These are phyloP conservation scores for Podarcis raffonei DNA, from an alignment of 2,113 vertebrate species.

Conservation along the genomic window DNA sequence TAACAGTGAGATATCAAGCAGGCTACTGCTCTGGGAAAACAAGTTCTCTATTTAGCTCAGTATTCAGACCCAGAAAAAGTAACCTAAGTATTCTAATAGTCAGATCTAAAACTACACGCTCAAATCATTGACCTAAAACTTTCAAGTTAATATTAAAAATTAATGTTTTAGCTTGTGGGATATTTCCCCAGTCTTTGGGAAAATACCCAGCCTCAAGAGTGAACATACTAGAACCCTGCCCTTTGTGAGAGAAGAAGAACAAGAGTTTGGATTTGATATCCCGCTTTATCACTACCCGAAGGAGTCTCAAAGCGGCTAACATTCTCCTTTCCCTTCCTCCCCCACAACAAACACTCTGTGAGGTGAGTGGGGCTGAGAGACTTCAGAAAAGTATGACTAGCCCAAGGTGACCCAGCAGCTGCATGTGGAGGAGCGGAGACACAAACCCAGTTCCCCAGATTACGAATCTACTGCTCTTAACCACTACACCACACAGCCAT, in stretches of 20 bases:
- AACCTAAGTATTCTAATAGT: neutral
- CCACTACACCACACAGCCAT: no score
- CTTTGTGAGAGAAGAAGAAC: neutral
- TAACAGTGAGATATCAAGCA: slow-evolving; percentile 27
- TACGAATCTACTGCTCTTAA: no score
- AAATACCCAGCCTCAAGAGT: neutral
- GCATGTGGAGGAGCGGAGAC: no score
- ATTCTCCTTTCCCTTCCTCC: no score
- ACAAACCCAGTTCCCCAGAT: no score
- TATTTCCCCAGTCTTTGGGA: neutral
- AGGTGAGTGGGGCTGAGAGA: no score
- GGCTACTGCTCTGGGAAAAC: slow-evolving; percentile 27
- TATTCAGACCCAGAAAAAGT: neutral
- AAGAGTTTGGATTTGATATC: no score
- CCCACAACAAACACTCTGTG: no score
- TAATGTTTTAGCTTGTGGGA: neutral
- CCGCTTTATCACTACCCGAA: no score
- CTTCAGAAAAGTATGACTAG: no score
- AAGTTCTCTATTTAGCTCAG: neutral
- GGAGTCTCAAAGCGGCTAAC: no score
- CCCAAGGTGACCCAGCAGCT: no score
- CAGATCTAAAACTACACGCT: neutral
- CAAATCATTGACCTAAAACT: neutral
- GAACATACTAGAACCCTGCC: neutral
- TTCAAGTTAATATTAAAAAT: slow-evolving; percentile 16